A percentile compares a stretch with the other conserved stretches of the same genome.
These are phyloP conservation scores for Bombus superbus DNA, from an alignment of 1,140 invertebrate species.

Conservation along the genomic window DNA sequence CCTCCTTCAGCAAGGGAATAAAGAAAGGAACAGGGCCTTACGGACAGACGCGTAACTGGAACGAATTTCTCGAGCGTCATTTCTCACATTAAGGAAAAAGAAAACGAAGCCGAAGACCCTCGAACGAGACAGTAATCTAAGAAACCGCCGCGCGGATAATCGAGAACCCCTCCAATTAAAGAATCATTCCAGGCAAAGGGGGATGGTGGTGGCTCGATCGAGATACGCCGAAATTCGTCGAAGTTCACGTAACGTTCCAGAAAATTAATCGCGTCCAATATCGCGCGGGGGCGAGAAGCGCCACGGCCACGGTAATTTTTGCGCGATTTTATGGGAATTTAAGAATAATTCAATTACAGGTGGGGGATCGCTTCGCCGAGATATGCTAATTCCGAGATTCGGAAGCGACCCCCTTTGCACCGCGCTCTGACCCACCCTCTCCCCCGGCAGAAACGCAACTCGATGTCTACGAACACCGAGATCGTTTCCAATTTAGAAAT, in stretches of 20 bases:
- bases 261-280: constrained; percentile 82
- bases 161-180: constrained; percentile 49
- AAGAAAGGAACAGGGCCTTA: background rate
- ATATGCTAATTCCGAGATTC: constrained; percentile 82
- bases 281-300: constrained; percentile 46
- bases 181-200: constrained; percentile 19
- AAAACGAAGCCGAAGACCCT: constrained; percentile 8
- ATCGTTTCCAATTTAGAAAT: constrained; percentile 82
- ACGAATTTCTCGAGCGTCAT: constrained; percentile 9
- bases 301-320: constrained; percentile 78
- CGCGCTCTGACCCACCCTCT: background rate
- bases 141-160: constrained; percentile 48
- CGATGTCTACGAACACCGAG: constrained; percentile 33
- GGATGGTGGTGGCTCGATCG: constrained; percentile 24
- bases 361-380: constrained; percentile 80
- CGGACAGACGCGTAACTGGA: background rate
- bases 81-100: constrained; percentile 1
- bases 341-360: constrained; percentile 84
- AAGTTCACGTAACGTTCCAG: constrained; percentile 79
- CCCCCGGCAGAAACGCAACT: constrained; percentile 31
- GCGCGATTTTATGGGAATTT: constrained; percentile 83
- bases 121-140: constrained; percentile 40
- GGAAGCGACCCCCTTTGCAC: constrained; percentile 35
- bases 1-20: background rate
- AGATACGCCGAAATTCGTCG: constrained; percentile 50